A percentile compares a stretch with the other conserved stretches of the same genome.
Conservation (phyloP, 1,140 invertebrate genomes). For the Radopholus similis region DNA sequence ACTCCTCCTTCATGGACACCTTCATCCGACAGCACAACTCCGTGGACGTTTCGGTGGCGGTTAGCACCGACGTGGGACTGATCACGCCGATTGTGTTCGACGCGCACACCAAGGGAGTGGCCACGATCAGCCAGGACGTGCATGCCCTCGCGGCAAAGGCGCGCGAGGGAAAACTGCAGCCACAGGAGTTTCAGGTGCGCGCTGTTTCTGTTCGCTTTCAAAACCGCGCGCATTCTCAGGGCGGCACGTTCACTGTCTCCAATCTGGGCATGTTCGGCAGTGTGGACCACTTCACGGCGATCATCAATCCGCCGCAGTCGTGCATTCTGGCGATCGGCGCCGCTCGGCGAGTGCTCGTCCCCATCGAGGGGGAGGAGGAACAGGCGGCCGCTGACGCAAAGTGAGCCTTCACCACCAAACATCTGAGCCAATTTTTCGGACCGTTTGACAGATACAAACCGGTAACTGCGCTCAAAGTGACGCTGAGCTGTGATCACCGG, state of each 20-base stretch:
- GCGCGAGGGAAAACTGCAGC: constrained; percentile 85
- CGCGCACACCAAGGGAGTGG: constrained; percentile 85
- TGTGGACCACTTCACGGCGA: constrained; percentile 68
- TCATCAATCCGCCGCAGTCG: constrained; percentile 72
- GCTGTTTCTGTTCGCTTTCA: constrained; percentile 61
- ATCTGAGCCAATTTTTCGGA: neutral
- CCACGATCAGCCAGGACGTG: constrained; percentile 79
- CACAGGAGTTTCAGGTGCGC: constrained; percentile 91
- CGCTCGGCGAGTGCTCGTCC: constrained; percentile 65
- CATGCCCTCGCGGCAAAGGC: constrained; percentile 82
- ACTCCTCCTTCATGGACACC: constrained; percentile 90
- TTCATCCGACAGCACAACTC: constrained; percentile 86
- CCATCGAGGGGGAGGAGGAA: constrained; percentile 56
- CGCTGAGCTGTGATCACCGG: constrained; percentile 71
- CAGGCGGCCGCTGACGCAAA: neutral
- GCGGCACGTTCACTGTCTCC: constrained; percentile 78
- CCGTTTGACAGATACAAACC: constrained; percentile 62
- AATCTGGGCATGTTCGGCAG: constrained; percentile 95
- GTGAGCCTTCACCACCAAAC: neutral
- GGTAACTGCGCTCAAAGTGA: constrained; percentile 68
- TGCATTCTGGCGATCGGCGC: constrained; percentile 70
- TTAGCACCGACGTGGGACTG: constrained; percentile 86
- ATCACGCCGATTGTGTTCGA: constrained; percentile 95
- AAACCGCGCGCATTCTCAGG: constrained; percentile 60
- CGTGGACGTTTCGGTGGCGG: constrained; percentile 93